These are phyloP conservation scores for Pelmatolapia mariae DNA, from an alignment of 2,113 vertebrate species.

Conservation along the genomic window DNA sequence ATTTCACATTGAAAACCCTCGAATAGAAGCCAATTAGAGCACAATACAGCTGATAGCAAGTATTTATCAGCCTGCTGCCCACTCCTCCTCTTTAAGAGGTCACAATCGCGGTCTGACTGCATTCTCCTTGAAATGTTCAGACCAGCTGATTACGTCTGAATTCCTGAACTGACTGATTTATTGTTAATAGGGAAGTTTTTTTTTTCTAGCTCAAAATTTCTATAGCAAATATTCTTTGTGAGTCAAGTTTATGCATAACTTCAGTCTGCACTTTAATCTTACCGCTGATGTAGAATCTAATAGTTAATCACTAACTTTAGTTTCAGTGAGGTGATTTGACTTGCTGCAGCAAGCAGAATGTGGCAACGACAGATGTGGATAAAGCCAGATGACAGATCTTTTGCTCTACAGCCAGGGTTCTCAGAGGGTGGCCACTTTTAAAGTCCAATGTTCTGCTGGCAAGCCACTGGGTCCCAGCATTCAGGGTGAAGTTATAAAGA, in stretches of 20 bases:
- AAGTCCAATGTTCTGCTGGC: neutral
- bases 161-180: neutral
- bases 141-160: neutral
- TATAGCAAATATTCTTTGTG: neutral
- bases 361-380: neutral
- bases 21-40: neutral
- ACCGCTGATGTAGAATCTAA: neutral
- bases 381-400: neutral
- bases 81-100: neutral
- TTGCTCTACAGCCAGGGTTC: neutral
- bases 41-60: neutral
- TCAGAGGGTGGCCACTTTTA: neutral
- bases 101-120: neutral
- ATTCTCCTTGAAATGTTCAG: neutral
- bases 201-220: neutral
- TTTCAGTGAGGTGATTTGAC: neutral
- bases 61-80: neutral
- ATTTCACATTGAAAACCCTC: neutral
- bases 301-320: neutral
- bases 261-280: neutral
- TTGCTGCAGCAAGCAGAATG: neutral
- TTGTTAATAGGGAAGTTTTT: neutral
- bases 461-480: neutral
- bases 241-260: neutral
- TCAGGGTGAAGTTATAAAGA: neutral